A percentile compares a stretch with the other conserved stretches of the same genome.
These are phyloP conservation scores for Neocrepidodera transversa DNA, from an alignment of 2,888 invertebrate genomes.

Conservation along the genomic window DNA sequence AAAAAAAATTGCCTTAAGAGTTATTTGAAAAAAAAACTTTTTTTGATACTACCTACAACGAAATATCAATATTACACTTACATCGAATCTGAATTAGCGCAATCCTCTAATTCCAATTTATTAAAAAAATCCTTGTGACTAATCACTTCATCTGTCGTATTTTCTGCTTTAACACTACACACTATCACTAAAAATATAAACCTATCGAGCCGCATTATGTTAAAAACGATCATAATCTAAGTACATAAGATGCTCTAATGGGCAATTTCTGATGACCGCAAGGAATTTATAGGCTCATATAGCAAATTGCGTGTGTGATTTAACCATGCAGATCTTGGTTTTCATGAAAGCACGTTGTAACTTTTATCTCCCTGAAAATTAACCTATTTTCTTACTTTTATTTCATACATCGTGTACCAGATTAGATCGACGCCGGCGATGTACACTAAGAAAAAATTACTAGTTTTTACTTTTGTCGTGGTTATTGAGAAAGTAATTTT, in stretches of 20 bases:
- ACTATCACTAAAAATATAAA: slow-evolving; percentile 30
- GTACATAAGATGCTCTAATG: slow-evolving; percentile 25
- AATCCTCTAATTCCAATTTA: slow-evolving; percentile 9
- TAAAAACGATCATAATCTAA: slow-evolving; percentile 4
- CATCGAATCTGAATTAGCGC: slow-evolving; percentile 10
- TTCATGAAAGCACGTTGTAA: slow-evolving; percentile 18
- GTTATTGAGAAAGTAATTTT: too few species aligned
- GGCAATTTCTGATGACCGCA: slow-evolving; percentile 15
- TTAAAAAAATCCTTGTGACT: background rate
- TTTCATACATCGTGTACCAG: slow-evolving; percentile 5
- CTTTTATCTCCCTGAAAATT: slow-evolving; percentile 34
- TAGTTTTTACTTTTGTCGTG: background rate
- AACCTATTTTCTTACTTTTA: slow-evolving; percentile 38
- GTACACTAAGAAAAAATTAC: too few species aligned
- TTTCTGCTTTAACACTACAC: slow-evolving; percentile 15
- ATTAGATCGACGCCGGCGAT: background rate
- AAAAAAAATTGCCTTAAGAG: too few species aligned
- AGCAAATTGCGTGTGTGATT: slow-evolving; percentile 35
- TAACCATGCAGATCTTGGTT: slow-evolving; percentile 34
- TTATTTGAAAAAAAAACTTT: too few species aligned
- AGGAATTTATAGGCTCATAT: slow-evolving; percentile 39
- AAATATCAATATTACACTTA: slow-evolving; percentile 14
- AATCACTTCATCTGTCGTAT: background rate
- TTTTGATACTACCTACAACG: too few species aligned
- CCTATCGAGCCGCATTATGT: slow-evolving; percentile 29